phyloP scores from a whole-genome alignment of 37 sponge, comb jelly and placozoan species.

The Crambe crambe region DNA sequence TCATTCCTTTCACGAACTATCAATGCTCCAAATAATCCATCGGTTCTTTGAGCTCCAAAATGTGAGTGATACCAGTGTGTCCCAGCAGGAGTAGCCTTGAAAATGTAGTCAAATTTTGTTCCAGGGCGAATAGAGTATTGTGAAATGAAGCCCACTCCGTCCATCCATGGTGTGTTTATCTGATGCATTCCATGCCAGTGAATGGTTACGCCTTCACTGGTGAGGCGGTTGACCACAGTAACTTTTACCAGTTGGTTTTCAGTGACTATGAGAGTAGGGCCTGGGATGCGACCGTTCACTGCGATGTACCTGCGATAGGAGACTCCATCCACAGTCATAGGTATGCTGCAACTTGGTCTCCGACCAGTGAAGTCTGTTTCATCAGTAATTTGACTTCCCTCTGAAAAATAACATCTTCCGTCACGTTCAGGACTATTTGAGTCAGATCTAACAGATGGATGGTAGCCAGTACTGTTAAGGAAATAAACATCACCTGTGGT shows the following conservation, averaged over 20 bases:
- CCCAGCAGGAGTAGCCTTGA: constrained; percentile 55
- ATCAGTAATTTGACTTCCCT: background rate
- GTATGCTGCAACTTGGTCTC: constrained; percentile 24
- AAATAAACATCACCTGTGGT: background rate
- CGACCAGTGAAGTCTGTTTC: background rate
- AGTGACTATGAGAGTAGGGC: constrained; percentile 59
- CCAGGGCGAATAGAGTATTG: constrained; percentile 61
- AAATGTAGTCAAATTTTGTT: constrained; percentile 51
- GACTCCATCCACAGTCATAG: constrained; percentile 44
- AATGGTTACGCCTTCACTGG: constrained; percentile 56
- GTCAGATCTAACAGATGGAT: background rate
- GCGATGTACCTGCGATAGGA: constrained; percentile 42
- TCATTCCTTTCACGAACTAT: constrained; percentile 58
- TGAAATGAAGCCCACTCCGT: constrained; percentile 67
- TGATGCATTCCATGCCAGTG: constrained; percentile 86
- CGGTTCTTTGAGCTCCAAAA: constrained; percentile 62
- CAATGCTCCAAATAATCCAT: constrained; percentile 76
- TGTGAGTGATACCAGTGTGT: constrained; percentile 88
- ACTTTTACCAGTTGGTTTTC: constrained; percentile 37
- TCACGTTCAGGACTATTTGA: background rate
- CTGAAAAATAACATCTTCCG: too few relatives aligned
- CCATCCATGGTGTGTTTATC: constrained; percentile 66
- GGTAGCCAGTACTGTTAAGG: background rate
- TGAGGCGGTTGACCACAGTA: constrained; percentile 53
- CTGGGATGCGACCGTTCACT: constrained; percentile 48